phyloP scores from a whole-genome alignment of 1,140 invertebrate genomes.

The Ectropis grisescens region DNA sequence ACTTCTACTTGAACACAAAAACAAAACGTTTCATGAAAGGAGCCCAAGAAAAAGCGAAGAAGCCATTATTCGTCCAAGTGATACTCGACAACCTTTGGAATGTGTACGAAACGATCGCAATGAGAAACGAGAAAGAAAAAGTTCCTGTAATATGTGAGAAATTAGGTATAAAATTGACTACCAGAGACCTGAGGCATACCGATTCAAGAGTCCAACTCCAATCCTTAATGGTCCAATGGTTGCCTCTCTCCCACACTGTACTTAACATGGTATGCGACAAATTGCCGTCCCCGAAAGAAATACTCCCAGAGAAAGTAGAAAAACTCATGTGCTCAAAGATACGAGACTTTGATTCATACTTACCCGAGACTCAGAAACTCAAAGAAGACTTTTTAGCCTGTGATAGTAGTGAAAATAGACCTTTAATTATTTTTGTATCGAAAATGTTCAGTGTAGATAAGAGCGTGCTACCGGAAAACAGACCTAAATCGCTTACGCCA shows the following conservation, averaged over 20 bases:
- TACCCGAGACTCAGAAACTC: constrained; percentile 78
- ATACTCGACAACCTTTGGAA: constrained; percentile 95
- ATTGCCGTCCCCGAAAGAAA: constrained; percentile 84
- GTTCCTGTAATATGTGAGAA: constrained; percentile 85
- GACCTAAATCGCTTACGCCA: constrained; percentile 77
- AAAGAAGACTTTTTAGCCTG: constrained; percentile 85
- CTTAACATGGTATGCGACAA: constrained; percentile 85
- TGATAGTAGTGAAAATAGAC: constrained; percentile 74
- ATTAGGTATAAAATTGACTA: constrained; percentile 82
- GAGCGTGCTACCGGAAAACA: constrained; percentile 79
- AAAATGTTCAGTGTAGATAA: constrained; percentile 93
- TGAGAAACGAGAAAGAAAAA: constrained; percentile 87
- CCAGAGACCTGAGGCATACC: constrained; percentile 83
- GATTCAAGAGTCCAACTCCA: constrained; percentile 85
- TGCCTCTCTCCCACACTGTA: constrained; percentile 86
- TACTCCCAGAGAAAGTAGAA: constrained; percentile 83
- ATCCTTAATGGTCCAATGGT: constrained; percentile 89
- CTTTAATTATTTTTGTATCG: constrained; percentile 92
- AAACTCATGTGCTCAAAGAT: constrained; percentile 81
- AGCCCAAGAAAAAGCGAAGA: constrained; percentile 95
- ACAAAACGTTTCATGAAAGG: constrained; percentile 90
- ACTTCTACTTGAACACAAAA: constrained; percentile 93
- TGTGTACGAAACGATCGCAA: constrained; percentile 87
- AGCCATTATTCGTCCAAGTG: constrained; percentile 96
- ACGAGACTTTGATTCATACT: constrained; percentile 78